Evolutionary conservation across 2,113 vertebrate species (phyloP).

Genomic region (Heloderma charlesbogerti): DNA sequence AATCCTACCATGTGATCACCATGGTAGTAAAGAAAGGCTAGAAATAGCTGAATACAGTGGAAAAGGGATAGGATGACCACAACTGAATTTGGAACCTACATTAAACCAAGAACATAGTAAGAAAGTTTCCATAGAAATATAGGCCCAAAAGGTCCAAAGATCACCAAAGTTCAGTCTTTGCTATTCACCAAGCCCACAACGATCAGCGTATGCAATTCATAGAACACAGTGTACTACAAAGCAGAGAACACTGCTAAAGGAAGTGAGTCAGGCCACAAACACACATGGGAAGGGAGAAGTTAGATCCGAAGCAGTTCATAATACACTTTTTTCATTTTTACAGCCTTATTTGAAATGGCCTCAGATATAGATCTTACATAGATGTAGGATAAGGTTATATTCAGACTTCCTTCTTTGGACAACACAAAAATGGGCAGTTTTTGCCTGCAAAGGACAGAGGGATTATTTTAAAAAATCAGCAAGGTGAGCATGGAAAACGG

Average conservation of each 20-base stretch:
- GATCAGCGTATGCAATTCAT: neutral
- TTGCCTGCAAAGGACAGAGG: neutral
- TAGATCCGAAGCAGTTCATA: neutral
- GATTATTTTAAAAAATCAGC: neutral
- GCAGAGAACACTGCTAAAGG: neutral
- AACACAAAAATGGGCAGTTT: neutral
- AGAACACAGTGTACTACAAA: neutral
- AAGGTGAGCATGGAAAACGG: neutral
- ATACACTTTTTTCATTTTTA: too few relatives aligned
- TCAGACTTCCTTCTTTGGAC: neutral
- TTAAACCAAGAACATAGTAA: neutral
- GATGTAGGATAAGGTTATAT: neutral
- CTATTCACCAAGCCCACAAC: neutral
- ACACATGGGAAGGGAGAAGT: neutral
- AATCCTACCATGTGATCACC: neutral
- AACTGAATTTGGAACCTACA: neutral
- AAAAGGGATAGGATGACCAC: neutral
- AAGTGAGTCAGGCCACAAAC: neutral
- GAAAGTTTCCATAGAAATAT: neutral
- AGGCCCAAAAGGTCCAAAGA: neutral
- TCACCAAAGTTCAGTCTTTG: neutral
- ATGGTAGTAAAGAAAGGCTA: neutral
- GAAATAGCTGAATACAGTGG: neutral
- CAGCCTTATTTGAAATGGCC: neutral
- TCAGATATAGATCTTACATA: neutral